phyloP scores from a whole-genome alignment of 2,888 invertebrate species.

The Drosophila anceps region DNA sequence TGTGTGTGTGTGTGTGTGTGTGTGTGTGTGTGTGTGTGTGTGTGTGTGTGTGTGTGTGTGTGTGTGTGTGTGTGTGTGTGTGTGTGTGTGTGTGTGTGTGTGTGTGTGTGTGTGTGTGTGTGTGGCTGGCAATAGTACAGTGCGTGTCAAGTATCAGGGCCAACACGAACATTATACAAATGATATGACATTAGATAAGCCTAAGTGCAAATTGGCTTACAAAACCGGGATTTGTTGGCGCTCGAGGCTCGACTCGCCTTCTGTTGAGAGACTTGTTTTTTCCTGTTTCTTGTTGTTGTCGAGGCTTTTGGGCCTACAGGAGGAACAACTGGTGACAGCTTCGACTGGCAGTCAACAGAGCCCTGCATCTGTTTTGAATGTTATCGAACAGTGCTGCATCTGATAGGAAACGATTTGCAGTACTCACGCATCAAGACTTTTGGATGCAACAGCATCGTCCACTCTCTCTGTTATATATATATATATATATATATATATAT shows the following conservation, averaged over 20 bases:
- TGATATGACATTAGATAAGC: conserved; percentile 86
- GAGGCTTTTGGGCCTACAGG: conserved; percentile 12
- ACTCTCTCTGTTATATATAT: no score
- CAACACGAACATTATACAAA: conserved; percentile 84
- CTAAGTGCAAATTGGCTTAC: conserved; percentile 86
- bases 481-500: no score
- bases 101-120: not conserved
- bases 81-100: not conserved
- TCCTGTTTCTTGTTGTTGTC: conserved; percentile 1
- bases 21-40: not conserved
- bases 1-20: not conserved
- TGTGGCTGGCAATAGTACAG: conserved; percentile 60
- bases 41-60: not conserved
- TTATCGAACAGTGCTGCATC: conserved; percentile 35
- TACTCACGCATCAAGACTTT: no score
- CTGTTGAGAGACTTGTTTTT: conserved; percentile 13
- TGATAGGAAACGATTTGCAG: conserved; percentile 17
- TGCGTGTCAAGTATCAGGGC: conserved; percentile 81
- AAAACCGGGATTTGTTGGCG: conserved; percentile 84
- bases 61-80: not conserved
- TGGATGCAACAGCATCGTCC: no score
- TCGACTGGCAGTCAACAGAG: conserved; percentile 20
- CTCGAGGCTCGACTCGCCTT: conserved; percentile 35
- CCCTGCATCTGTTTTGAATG: conserved; percentile 57
- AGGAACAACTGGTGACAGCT: conserved; percentile 21